These are phyloP conservation scores for Mimumesa dahlbomi DNA, from an alignment of 2,888 invertebrate species.

Conservation along the genomic window DNA sequence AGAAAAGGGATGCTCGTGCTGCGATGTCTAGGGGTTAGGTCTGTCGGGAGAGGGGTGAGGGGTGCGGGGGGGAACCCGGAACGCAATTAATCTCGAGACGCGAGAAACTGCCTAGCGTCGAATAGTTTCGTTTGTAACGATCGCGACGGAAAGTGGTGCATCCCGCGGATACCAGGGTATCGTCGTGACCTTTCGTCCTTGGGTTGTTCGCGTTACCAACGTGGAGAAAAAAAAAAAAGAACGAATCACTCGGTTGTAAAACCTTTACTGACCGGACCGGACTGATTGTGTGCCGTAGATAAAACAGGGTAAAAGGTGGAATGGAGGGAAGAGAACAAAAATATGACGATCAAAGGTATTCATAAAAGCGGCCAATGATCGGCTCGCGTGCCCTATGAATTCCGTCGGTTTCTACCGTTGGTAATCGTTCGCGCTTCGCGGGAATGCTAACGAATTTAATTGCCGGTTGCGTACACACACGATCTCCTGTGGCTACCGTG, in stretches of 20 bases:
- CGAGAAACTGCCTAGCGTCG: conserved; percentile 39
- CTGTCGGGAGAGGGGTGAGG: too few relatives aligned
- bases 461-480: too few relatives aligned
- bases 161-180: conserved; percentile 30
- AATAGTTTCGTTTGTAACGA: conserved; percentile 61
- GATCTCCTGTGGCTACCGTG: too few relatives aligned
- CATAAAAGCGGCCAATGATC: not conserved
- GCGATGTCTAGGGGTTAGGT: too few relatives aligned
- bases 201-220: not conserved
- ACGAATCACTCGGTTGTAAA: conserved; percentile 23
- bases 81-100: conserved; percentile 62
- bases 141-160: conserved; percentile 51
- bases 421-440: not conserved
- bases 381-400: not conserved
- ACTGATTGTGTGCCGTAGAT: not conserved
- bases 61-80: conserved; percentile 36
- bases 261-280: not conserved
- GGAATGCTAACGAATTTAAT: not conserved
- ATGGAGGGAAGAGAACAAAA: too few relatives aligned
- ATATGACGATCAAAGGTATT: too few relatives aligned
- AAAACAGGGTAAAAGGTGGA: not conserved
- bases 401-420: not conserved
- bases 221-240: conserved; percentile 49
- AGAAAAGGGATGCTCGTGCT: conserved; percentile 36
- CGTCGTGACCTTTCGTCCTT: conserved; percentile 6